phyloP scores from a whole-genome alignment of 1,140 invertebrate genomes.

The Brevipalpus yothersi region DNA sequence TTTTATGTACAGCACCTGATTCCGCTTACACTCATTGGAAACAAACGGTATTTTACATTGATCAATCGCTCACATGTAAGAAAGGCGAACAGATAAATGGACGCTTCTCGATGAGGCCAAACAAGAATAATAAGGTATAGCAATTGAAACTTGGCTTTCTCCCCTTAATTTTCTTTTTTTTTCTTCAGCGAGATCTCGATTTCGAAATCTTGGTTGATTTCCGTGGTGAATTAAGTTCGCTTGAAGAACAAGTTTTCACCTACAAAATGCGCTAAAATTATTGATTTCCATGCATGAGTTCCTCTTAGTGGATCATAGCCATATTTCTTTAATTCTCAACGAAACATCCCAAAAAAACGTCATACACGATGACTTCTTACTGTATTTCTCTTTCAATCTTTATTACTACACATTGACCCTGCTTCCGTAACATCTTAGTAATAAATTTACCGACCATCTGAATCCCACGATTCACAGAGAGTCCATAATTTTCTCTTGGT shows the following conservation, averaged over 20 bases:
- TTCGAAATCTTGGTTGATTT: slow-evolving; percentile 81
- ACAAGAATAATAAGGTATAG: slow-evolving; percentile 59
- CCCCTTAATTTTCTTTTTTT: slow-evolving; percentile 1
- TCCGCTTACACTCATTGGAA: slow-evolving; percentile 98
- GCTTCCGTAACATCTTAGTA: too few relatives aligned
- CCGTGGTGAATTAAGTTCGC: slow-evolving; percentile 72
- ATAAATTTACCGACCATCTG: too few relatives aligned
- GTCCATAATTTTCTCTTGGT: too few relatives aligned
- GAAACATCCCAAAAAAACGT: too few relatives aligned
- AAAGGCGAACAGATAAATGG: slow-evolving; percentile 68
- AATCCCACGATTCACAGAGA: too few relatives aligned
- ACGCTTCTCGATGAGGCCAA: slow-evolving; percentile 74
- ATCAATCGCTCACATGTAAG: slow-evolving; percentile 54
- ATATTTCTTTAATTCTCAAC: too few relatives aligned
- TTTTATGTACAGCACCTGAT: slow-evolving; percentile 42
- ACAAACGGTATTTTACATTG: slow-evolving; percentile 96
- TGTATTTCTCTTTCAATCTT: too few relatives aligned
- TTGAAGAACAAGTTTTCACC: slow-evolving; percentile 55
- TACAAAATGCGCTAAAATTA: slow-evolving; percentile 92
- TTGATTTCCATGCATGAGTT: too few relatives aligned
- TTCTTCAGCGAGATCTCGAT: slow-evolving; percentile 58
- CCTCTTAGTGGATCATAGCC: too few relatives aligned
- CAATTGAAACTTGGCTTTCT: not conserved
- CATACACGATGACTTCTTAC: too few relatives aligned
- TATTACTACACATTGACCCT: too few relatives aligned